Base-by-base conservation (phyloP, 2,888 invertebrate genomes). In the Pheosia tremula region DNA sequence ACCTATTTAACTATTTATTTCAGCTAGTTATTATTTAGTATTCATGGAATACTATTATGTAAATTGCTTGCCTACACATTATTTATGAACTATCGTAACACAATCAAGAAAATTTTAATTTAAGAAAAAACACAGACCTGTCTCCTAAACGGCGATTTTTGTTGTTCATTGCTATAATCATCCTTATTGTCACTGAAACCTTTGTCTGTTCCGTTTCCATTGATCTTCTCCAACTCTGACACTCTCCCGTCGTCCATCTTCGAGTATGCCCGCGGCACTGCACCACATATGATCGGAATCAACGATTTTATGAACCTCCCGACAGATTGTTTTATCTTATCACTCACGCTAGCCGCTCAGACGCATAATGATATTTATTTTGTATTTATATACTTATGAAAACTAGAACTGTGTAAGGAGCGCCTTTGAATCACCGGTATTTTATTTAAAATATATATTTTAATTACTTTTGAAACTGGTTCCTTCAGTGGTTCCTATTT, bases 141-240 rank as follows among this genome's bases (percentile, higher is more conserved):
- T 84, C 87, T 87, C 41, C 81, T 76, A 65, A 91, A 88, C 5
- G 88, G 86, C 55, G 79, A 78, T 52, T 73, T 67, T 39, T 70
- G 67, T 38, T 77, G 72, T 54, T 57, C 65, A 68, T 69, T 64
- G 58, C 58, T 4, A 43, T 66, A 67, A 60, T 83, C 81, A 62
- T 78, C 73, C 59, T 80, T 80, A 37, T 65, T 73, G 57, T 81
- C 84, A 81, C 77, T 67, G 47, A 74, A 70, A 63, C 79, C 82
- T 67, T 86, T 84, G 60, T 81, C 82, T 11, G 70, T 72, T 56
- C 71, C 81, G 75, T 82, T 83, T 66, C 77, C 82, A 67, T 87
- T 79, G 43, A 91, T 85, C 83, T 86, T 90, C 71, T 89, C 88
- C 62, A 91, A 78, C 78, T 90, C 91, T 0, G 86, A 61, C 71